Conservation (phyloP, 2,113 vertebrate genomes). For the Paedocypris sp. region DNA sequence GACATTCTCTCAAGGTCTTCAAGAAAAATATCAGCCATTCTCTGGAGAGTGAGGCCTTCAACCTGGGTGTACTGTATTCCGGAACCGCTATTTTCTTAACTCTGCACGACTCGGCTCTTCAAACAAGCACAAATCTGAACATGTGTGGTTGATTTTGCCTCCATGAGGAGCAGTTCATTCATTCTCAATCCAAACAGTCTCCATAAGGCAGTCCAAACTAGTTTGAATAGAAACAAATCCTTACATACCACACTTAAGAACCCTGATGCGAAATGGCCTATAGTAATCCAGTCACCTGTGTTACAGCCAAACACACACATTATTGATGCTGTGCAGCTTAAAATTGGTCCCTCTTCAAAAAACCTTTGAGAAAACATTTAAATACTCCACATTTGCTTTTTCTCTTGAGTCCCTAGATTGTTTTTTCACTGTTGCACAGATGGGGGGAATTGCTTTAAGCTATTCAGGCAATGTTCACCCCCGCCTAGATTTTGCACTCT, state of each 20-base stretch:
- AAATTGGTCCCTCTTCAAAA: neutral
- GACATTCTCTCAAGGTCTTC: slow-evolving; percentile 34
- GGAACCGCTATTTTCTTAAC: slow-evolving; percentile 52
- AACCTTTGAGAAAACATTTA: neutral
- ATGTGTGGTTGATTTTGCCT: slow-evolving; percentile 46
- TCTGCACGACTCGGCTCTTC: slow-evolving; percentile 46
- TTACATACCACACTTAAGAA: neutral
- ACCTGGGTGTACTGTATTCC: slow-evolving; percentile 46
- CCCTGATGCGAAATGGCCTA: slow-evolving; percentile 4
- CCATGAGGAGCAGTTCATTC: slow-evolving; percentile 20
- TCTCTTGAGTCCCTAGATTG: neutral
- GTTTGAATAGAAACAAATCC: slow-evolving; percentile 24
- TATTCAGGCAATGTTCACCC: neutral
- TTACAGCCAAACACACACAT: neutral
- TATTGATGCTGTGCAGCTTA: neutral
- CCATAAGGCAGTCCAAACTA: slow-evolving; percentile 22
- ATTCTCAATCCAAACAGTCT: slow-evolving; percentile 12
- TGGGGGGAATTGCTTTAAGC: neutral
- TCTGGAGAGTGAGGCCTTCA: slow-evolving; percentile 44
- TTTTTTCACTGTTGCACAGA: neutral
- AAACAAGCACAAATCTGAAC: slow-evolving; percentile 49
- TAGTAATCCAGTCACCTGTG: neutral
- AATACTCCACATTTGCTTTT: neutral
- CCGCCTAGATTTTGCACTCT: neutral
- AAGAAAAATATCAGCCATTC: slow-evolving; percentile 33